These are phyloP conservation scores for Rhyacophila evoluta DNA, from an alignment of 2,888 invertebrate species.

Conservation along the genomic window DNA sequence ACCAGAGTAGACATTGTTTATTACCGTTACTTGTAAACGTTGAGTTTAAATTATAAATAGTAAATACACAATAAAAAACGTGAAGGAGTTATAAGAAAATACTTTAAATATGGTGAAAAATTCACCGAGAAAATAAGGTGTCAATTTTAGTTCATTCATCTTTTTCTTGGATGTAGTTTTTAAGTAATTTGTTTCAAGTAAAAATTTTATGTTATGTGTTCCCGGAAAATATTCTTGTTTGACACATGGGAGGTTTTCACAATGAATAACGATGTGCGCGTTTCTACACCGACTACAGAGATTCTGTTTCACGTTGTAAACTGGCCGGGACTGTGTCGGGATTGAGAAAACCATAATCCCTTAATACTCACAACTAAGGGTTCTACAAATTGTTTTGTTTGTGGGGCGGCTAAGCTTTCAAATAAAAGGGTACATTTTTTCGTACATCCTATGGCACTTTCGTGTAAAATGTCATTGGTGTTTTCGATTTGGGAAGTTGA, in stretches of 20 bases:
- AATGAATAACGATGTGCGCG: background rate
- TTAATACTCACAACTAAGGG: conserved; percentile 9
- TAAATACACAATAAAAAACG: too few relatives aligned
- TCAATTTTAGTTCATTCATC: too few relatives aligned
- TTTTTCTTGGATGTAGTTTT: too few relatives aligned
- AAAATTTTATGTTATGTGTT: too few relatives aligned
- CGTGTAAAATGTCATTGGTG: background rate
- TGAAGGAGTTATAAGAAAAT: too few relatives aligned
- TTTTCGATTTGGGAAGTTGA: background rate
- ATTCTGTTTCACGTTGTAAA: conserved; percentile 1
- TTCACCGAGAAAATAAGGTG: too few relatives aligned
- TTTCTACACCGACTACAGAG: background rate
- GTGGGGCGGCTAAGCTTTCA: conserved; percentile 3
- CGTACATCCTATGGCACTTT: background rate
- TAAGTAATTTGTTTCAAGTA: too few relatives aligned
- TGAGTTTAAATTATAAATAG: too few relatives aligned
- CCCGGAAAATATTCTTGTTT: background rate
- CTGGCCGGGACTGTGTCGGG: background rate
- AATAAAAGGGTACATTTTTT: conserved; percentile 11
- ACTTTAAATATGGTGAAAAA: too few relatives aligned
- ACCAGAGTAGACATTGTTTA: too few relatives aligned
- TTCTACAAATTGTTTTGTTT: conserved; percentile 22
- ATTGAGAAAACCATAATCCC: conserved; percentile 20
- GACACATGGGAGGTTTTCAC: conserved; percentile 17
- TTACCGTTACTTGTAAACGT: too few relatives aligned